phyloP scores from a whole-genome alignment of 2,113 vertebrate species.

The Blennius ocellaris region DNA sequence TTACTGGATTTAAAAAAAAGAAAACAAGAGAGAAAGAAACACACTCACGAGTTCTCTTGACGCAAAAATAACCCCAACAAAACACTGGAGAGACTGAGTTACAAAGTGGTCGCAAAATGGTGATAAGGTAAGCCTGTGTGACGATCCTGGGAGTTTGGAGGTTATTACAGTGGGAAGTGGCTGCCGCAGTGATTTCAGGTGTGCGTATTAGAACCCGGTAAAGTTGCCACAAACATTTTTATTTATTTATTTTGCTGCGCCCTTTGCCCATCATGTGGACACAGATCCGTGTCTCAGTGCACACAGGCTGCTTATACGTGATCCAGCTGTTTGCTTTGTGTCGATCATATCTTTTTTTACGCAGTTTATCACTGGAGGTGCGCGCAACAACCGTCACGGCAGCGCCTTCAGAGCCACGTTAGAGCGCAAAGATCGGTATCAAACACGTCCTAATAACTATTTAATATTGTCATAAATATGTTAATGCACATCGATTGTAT shows the following conservation, averaged over 20 bases:
- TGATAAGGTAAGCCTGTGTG: slow-evolving; percentile 78
- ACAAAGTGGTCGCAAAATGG: slow-evolving; percentile 67
- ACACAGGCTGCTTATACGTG: fast-evolving
- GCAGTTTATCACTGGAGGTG: slow-evolving; percentile 5
- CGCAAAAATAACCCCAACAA: slow-evolving; percentile 20
- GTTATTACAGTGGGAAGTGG: slow-evolving; percentile 33
- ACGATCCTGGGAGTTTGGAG: slow-evolving; percentile 44
- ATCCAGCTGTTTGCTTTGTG: not conserved
- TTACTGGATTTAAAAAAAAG: slow-evolving; percentile 77
- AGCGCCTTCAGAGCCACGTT: not conserved
- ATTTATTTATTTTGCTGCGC: no score
- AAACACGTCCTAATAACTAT: no score
- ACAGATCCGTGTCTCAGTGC: not conserved
- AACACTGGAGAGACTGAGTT: slow-evolving; percentile 61
- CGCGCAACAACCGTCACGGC: slow-evolving; percentile 3
- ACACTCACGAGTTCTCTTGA: slow-evolving; percentile 41
- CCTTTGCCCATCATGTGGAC: not conserved
- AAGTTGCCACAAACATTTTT: slow-evolving; percentile 48
- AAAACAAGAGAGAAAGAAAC: not conserved
- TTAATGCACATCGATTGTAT: no score
- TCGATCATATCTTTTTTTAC: not conserved
- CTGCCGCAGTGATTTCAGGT: slow-evolving; percentile 77
- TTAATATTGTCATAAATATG: no score
- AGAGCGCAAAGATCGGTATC: not conserved
- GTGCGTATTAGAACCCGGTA: slow-evolving; percentile 25